Conservation (phyloP, 2,797 vertebrate genomes). For the Chanos chanos region DNA sequence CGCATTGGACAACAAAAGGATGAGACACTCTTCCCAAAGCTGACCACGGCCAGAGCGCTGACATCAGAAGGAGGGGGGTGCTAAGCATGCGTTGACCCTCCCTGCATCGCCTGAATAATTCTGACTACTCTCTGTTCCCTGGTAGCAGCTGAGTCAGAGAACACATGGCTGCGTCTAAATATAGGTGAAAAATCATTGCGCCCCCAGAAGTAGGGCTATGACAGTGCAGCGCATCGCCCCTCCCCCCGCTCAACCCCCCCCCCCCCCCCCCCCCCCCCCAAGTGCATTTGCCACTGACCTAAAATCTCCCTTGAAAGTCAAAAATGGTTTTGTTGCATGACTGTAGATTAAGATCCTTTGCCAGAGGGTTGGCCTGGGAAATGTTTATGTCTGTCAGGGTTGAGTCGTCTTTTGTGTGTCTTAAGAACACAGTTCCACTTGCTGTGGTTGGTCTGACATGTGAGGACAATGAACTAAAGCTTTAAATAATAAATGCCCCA, state of each 20-base stretch:
- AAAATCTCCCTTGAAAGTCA: too few species aligned
- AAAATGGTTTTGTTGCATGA: not conserved
- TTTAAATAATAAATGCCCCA: not conserved
- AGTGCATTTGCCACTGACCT: not conserved
- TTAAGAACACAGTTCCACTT: too few species aligned
- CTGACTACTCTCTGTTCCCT: conserved; percentile 10
- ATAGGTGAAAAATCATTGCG: conserved; percentile 15
- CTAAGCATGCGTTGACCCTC: too few species aligned
- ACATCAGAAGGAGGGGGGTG: too few species aligned
- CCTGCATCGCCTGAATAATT: conserved; percentile 5
- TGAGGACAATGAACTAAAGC: not conserved
- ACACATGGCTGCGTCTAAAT: conserved; percentile 34
- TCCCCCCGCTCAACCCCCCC: too few species aligned
- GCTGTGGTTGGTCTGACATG: too few species aligned
- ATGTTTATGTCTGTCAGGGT: too few species aligned
- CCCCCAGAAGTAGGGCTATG: conserved; percentile 6
- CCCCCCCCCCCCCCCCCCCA: not conserved
- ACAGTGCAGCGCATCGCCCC: not conserved
- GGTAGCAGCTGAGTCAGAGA: conserved; percentile 43
- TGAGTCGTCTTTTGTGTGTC: too few species aligned
- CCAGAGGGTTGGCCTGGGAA: too few species aligned
- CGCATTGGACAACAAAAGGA: too few species aligned
- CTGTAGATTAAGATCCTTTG: not conserved
- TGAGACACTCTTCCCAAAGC: too few species aligned
- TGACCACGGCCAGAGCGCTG: too few species aligned